Base-by-base conservation (phyloP, 2,113 vertebrate genomes). In the Onychorhynchus coronatus region DNA sequence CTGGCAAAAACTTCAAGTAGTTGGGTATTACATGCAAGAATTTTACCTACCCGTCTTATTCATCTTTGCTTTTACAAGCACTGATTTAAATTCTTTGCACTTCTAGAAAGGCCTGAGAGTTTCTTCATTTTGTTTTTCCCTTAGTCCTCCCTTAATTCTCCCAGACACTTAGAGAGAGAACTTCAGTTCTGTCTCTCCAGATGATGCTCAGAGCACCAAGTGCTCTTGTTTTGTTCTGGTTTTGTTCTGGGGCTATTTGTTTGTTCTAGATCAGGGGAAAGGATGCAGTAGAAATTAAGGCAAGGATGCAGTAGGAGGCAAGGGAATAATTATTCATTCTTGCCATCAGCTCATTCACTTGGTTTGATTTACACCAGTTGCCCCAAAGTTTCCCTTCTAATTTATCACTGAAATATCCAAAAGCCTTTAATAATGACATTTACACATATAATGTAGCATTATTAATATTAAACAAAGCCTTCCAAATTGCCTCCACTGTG, bases 401-500 rank as follows among this genome's bases (percentile, higher is more conserved):
- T 84, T 96, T 89, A 79, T 95, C 86, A 1, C 61, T 66, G 49
- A 93, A 92, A 88, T 75, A 92, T 41, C 82, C 85, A 94, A 80
- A 95, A 91, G 75, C 71, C 47, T 96, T 93, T 84, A 89, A 90
- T 89, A 91, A 86, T 23, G 31, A 27, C 59, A 97, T 93, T 92
- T 95, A 87, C 76, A 94, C 66, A 44, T 91, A 96, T 76, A 96
- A 97, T 91, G 67, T 63, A 89, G 85, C 61, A 93, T 92, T 93
- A 85, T 74, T 88, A 91, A 85, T 62, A 62, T 71, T 71, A 94
- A 89, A 93, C 76, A 85, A 94, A 88, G 61, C 39, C 50, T 91
- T 73, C 71, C 41, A 95, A 94, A 92, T 89, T 56, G 41, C 13
- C 41, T 93, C 28, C 30, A 63, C 66, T 88, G 68, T 91, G 39